A percentile compares a stretch with the other conserved stretches of the same genome.
These are phyloP conservation scores for Gadopsis marmoratus DNA, from an alignment of 2,797 vertebrate species.

Conservation along the genomic window DNA sequence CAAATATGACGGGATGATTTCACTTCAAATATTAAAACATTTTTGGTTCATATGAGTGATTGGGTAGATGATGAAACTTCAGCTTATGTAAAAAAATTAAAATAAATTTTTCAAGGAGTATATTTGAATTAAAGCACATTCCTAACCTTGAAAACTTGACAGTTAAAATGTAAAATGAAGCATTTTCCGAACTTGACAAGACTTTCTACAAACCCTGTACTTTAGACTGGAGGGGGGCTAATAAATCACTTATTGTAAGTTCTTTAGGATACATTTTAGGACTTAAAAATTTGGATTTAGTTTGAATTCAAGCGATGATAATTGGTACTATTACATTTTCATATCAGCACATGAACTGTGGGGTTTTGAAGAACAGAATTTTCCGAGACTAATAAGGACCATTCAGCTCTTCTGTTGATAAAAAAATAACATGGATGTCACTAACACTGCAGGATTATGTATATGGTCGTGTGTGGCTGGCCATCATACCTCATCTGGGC, in stretches of 20 bases:
- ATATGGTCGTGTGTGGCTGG: background rate
- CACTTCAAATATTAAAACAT: too few species aligned
- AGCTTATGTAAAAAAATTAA: too few species aligned
- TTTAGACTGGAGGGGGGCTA: background rate
- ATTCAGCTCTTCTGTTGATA: background rate
- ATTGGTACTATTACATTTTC: background rate
- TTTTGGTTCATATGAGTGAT: too few species aligned
- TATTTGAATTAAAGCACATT: too few species aligned
- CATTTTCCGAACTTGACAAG: too few species aligned
- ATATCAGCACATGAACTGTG: background rate
- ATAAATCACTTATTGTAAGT: background rate
- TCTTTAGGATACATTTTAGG: background rate
- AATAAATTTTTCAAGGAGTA: too few species aligned
- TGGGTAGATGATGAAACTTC: too few species aligned
- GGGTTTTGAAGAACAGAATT: background rate
- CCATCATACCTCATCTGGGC: slow-evolving; percentile 93
- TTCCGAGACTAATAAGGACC: background rate
- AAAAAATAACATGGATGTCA: background rate
- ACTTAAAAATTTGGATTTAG: background rate
- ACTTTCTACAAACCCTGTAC: too few species aligned
- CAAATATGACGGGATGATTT: too few species aligned
- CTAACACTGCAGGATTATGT: background rate
- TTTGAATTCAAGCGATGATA: background rate
- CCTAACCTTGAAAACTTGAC: too few species aligned
- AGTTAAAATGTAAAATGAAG: too few species aligned